These are phyloP conservation scores for Stramonita haemastoma DNA, from an alignment of 2,888 invertebrate species.

Conservation along the genomic window DNA sequence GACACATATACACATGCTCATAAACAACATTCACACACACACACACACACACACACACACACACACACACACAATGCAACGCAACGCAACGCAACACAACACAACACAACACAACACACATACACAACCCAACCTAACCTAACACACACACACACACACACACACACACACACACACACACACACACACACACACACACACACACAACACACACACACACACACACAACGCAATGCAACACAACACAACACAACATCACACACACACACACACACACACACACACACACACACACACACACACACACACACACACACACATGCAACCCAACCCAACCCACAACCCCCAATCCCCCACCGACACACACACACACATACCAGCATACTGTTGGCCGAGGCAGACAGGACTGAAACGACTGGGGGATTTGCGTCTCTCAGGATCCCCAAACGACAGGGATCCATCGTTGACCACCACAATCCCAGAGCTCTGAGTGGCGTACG, in stretches of 20 bases:
- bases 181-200: neutral
- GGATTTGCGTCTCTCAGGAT: slow-evolving; percentile 31
- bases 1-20: too few species aligned
- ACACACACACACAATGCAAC: too few species aligned
- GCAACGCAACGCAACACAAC: neutral
- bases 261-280: too few species aligned
- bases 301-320: too few species aligned
- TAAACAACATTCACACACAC: too few species aligned
- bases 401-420: neutral
- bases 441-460: neutral
- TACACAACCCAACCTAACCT: too few species aligned
- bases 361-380: neutral
- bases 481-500: slow-evolving; percentile 43
- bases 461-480: slow-evolving; percentile 48
- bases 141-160: neutral
- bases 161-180: neutral
- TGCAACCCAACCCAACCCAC: too few species aligned
- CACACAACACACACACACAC: neutral
- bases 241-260: too few species aligned
- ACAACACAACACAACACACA: neutral
- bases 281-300: neutral
- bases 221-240: too few species aligned
- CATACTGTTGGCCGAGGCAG: neutral
- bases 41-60: too few species aligned
- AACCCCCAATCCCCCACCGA: neutral